These are phyloP conservation scores for Bambusicola thoracicus DNA, from an alignment of 2,113 vertebrate species.

Conservation along the genomic window DNA sequence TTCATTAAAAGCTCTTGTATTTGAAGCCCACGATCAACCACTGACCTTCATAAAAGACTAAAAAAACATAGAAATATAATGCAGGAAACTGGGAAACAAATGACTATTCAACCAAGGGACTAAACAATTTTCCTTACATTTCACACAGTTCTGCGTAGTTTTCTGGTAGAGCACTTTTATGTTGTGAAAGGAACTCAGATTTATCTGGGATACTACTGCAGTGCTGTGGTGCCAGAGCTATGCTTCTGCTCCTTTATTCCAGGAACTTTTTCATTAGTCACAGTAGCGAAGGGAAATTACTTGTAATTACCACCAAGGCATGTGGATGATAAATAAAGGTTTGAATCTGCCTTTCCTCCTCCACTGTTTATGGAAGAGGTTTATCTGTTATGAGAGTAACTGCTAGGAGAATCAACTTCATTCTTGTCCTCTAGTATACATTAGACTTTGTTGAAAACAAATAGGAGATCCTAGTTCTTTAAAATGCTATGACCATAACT, in stretches of 20 bases:
- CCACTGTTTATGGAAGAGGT: not conserved
- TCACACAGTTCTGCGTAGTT: not conserved
- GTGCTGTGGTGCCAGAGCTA: not conserved
- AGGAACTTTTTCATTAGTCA: not conserved
- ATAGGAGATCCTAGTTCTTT: not conserved
- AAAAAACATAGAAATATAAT: not conserved
- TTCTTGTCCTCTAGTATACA: accelerated
- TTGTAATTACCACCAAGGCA: conserved; percentile 1
- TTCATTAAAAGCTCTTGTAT: not conserved
- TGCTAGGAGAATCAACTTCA: not conserved
- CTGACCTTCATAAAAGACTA: not conserved
- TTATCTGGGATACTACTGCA: not conserved
- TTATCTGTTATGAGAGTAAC: not conserved
- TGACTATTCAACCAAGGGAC: not conserved
- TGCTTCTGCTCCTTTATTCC: not conserved
- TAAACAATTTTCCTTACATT: not conserved
- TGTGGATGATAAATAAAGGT: not conserved
- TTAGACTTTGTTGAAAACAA: not conserved
- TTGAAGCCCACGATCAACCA: not conserved
- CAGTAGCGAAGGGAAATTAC: not conserved
- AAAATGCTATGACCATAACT: not conserved
- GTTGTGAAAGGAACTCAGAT: not conserved
- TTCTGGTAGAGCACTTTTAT: not conserved
- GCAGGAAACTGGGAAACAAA: not conserved
- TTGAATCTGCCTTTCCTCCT: conserved; percentile 1